A percentile compares a stretch with the other conserved stretches of the same genome.
These are phyloP conservation scores for Cephus rjabovi DNA, from an alignment of 2,888 invertebrate genomes.

Conservation along the genomic window DNA sequence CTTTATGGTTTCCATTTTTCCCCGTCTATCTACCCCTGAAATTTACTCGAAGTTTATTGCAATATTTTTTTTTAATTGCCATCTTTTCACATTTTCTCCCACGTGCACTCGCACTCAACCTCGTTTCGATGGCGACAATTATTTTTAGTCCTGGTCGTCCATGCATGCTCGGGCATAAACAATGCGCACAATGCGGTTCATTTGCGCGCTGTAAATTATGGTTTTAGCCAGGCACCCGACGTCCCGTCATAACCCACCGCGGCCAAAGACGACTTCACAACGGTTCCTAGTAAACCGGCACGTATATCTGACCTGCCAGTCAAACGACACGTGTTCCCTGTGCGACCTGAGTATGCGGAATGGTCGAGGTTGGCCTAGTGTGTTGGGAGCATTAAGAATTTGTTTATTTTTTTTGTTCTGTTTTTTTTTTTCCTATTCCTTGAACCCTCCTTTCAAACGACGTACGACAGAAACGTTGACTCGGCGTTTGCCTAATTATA, in stretches of 20 bases:
- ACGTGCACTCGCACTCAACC: not conserved
- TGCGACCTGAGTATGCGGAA: not conserved
- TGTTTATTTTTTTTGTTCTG: no score
- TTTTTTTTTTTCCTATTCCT: not conserved
- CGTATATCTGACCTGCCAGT: not conserved
- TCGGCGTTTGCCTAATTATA: not conserved
- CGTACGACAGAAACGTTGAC: not conserved
- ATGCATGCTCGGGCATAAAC: conserved; percentile 13
- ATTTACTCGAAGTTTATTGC: not conserved
- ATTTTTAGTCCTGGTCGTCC: conserved; percentile 1
- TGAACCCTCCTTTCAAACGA: not conserved
- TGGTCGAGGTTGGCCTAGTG: not conserved
- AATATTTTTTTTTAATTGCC: not conserved
- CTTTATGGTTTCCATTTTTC: no score
- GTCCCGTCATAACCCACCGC: conserved; percentile 3
- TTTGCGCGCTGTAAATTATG: conserved; percentile 11
- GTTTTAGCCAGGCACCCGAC: conserved; percentile 7
- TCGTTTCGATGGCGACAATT: not conserved
- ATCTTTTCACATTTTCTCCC: not conserved
- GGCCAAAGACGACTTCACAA: conserved; percentile 24
- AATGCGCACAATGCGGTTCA: conserved; percentile 16
- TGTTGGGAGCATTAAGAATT: not conserved
- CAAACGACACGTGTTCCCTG: conserved; percentile 3
- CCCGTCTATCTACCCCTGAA: conserved; percentile 5
- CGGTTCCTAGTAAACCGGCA: conserved; percentile 26